These are phyloP conservation scores for Drosophila triauraria DNA, from an alignment of 1,140 invertebrate species.

Conservation along the genomic window DNA sequence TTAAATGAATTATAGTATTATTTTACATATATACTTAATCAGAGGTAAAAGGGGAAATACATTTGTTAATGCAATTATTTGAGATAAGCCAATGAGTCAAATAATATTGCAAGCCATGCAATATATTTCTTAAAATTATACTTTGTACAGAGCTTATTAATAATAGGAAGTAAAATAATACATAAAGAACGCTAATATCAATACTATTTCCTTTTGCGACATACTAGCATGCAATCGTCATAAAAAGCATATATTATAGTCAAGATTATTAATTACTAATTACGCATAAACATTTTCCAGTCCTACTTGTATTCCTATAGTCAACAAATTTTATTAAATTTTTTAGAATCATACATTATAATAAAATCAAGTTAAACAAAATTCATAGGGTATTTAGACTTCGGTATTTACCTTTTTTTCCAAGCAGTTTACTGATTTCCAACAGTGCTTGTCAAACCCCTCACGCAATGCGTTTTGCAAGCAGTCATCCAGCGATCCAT, in stretches of 20 bases:
- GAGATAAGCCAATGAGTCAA: conserved; percentile 14
- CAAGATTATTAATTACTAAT: conserved; percentile 4
- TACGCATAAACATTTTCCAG: background rate
- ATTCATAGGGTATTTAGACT: conserved; percentile 3
- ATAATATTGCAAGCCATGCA: background rate
- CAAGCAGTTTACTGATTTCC: background rate
- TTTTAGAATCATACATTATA: background rate
- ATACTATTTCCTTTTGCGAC: background rate
- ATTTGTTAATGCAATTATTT: conserved; percentile 1
- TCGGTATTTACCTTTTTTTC: background rate
- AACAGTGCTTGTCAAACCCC: conserved; percentile 20
- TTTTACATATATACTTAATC: background rate
- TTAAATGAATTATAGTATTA: background rate
- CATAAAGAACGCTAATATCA: background rate
- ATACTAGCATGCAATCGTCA: conserved; percentile 12
- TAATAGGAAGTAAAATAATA: conserved; percentile 15
- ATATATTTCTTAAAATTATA: background rate
- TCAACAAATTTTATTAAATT: background rate
- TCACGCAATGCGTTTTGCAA: conserved; percentile 48
- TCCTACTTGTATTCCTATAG: background rate
- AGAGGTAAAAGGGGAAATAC: conserved; percentile 3
- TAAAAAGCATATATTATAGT: background rate
- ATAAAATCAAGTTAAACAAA: background rate
- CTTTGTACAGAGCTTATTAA: background rate
- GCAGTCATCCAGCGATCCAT: conserved; percentile 46